These are phyloP conservation scores for Trichopoda pennipes DNA, from an alignment of 2,888 invertebrate genomes.

Conservation along the genomic window DNA sequence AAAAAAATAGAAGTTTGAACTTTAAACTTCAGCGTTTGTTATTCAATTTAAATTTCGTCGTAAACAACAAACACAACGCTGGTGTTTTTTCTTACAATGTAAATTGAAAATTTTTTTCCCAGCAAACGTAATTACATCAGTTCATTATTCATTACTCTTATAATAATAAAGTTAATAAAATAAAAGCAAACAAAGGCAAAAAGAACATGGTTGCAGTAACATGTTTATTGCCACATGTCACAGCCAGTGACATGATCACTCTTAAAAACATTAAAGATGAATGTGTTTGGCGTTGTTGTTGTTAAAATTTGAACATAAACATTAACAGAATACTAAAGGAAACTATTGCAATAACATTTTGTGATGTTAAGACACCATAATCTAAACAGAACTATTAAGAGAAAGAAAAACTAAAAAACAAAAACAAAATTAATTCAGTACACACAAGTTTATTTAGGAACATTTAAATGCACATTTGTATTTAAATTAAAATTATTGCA, in stretches of 20 bases:
- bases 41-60: neutral
- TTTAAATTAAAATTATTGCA: neutral
- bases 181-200: conserved; percentile 15
- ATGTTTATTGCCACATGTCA: conserved; percentile 66
- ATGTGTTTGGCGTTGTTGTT: conserved; percentile 40
- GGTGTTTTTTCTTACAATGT: neutral
- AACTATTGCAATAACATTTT: conserved; percentile 15
- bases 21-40: conserved; percentile 59
- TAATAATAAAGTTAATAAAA: conserved; percentile 40
- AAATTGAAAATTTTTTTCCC: conserved; percentile 44
- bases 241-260: conserved; percentile 62
- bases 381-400: neutral
- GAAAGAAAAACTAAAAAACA: neutral
- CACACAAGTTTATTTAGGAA: conserved; percentile 12
- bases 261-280: conserved; percentile 46
- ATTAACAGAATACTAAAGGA: neutral
- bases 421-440: conserved; percentile 17
- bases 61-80: conserved; percentile 1
- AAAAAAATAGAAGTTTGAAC: conserved; percentile 40
- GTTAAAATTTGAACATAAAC: conserved; percentile 15
- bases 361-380: conserved; percentile 1
- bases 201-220: conserved; percentile 48
- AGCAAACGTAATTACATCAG: neutral
- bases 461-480: neutral
- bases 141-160: conserved; percentile 27